Base-by-base conservation (phyloP, 1,140 invertebrate species). In the Cepaea nemoralis region DNA sequence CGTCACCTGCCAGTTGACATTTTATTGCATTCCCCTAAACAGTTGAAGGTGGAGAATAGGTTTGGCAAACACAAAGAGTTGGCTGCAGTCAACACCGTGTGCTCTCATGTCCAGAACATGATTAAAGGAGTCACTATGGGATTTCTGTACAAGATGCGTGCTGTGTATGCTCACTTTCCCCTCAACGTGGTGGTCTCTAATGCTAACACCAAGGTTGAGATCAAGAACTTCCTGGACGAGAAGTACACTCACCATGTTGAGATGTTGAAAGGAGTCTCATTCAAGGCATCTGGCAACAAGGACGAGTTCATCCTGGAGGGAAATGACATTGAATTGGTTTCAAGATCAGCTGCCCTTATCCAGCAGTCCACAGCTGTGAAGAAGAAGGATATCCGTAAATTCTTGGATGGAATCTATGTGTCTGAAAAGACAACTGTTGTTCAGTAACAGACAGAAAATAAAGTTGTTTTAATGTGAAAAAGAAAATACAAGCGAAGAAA, bases 131-230 rank as follows among this genome's bases (percentile, higher is more conserved):
- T 96, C 16, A 95, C 94, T 0, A 89, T 97, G 93, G 99, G 98
- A 71, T 99, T 96, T 92, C 94, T 96, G 88, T 99, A 99, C 93
- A 99, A 99, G 94, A 99, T 99, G 99, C 94, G 98, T 90, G 97
- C 97, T 80, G 99, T 99, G 85, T 99, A 99, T 92, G 98, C 98
- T 92, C 99, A 99, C 93, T 99, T 99, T 93, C 99, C 99, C 90
- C 99, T 99, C 90, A 99, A 99, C 92, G 97, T 98, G 92, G 96
- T 97, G 27, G 97, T 98, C n/a, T 96, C 95, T 35, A 96, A 99
- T 87, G 82, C 78, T 14, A 85, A 85, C 55, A 83, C 79, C 10
- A 42, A 82, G 37, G 88, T 93, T 71, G 89, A 93, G 94, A 98
- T 99, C 90, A 94, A 98, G 91, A 99, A 99, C 92, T 99, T 99